phyloP scores from a whole-genome alignment of 1,140 invertebrate species.

The Magallana gigas region DNA sequence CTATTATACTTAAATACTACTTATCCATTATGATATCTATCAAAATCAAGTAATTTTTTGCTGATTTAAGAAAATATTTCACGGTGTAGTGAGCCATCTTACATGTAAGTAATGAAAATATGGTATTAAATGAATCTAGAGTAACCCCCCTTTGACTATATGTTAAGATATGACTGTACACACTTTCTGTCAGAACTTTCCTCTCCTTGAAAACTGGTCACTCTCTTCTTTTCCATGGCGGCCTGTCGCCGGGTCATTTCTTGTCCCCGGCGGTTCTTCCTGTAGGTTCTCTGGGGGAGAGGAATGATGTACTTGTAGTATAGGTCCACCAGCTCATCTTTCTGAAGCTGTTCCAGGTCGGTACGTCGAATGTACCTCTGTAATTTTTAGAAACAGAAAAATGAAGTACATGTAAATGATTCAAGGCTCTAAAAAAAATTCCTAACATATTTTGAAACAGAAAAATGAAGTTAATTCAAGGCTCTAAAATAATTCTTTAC shows the following conservation, averaged over 20 bases:
- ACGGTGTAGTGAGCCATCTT: too few species aligned
- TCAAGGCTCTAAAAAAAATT: neutral
- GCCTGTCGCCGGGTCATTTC: conserved; percentile 74
- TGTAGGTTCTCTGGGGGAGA: conserved; percentile 73
- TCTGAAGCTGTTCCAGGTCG: conserved; percentile 57
- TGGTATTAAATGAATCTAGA: too few species aligned
- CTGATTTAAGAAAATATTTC: too few species aligned
- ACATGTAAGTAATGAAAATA: too few species aligned
- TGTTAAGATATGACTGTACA: neutral
- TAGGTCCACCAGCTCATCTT: conserved; percentile 70
- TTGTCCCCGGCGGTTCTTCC: conserved; percentile 67
- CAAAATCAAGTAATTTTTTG: too few species aligned
- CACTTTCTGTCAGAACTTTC: conserved; percentile 62
- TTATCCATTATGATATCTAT: too few species aligned
- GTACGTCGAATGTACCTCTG: conserved; percentile 65
- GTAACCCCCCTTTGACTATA: too few species aligned
- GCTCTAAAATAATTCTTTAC: neutral
- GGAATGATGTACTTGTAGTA: conserved; percentile 73
- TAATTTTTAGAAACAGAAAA: conserved; percentile 42
- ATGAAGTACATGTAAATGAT: neutral
- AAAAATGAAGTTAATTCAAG: neutral
- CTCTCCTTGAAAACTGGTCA: conserved; percentile 48
- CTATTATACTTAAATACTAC: too few species aligned
- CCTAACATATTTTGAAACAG: neutral
- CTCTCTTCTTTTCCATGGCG: conserved; percentile 68